Evolutionary conservation across 2,113 vertebrate species (phyloP), one percentile per base, ranked within the genome.

Genomic region (Carlito syrichta): DNA sequence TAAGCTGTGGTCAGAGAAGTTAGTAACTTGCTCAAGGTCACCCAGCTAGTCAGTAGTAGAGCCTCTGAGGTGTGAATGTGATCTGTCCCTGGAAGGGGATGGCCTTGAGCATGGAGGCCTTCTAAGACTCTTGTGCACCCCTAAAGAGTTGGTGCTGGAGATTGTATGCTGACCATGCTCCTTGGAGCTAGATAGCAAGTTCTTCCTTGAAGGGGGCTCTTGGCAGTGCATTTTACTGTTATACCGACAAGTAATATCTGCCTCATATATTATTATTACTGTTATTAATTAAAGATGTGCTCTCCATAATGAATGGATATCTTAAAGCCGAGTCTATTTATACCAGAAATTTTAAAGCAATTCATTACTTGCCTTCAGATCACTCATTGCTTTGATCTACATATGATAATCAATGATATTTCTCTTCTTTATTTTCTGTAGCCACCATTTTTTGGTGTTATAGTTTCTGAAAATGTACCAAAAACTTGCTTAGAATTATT

Each of bases 271-370:
- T 82, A 66, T 62, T 71, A 43, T 91, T 71, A 52, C 40, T 63
- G 6, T 40, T 86, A 73, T 25, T 86, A 50, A 84, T 96, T 71
- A 95, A 74, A 96, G 66, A 85, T 89, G 12, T 60, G 8, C n/a
- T 94, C 45, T 96, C 88, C 56, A 66, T 40, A 93, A 89, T 87
- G 94, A 71, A 91, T 86, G 71, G 86, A 68, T 22, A 54, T 91
- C 38, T 83, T 35, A 96, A 96, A 95, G 8, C 73, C 89, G 22
- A 79, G 56, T 71, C 38, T 76, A 25, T 50, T 63, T 92, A 43
- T 81, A 77, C 13, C 62, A 92, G 83, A 95, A 82, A 71, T 90
- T 63, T 87, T 85, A 71, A 87, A 92, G 45, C 9, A 79, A 78
- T 56, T 95, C 25, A 58, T 27, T 73, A 38, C 60, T 69, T 96